Evolutionary conservation across 2,888 invertebrate species (phyloP).

Genomic region (Dasysyrphus albostriatus): DNA sequence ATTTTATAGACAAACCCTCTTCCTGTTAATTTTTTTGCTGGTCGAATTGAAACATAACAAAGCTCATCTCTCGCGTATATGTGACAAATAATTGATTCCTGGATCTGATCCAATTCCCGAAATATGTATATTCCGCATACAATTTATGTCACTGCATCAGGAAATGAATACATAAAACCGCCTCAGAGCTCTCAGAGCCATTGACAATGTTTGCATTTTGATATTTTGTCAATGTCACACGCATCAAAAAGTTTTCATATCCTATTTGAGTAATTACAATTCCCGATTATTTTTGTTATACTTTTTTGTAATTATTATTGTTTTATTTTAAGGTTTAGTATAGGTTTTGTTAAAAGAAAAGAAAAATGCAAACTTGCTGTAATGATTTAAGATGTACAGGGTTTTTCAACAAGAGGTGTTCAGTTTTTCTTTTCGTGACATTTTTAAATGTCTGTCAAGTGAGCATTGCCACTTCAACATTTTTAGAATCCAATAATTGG

Average conservation of each 20-base stretch:
- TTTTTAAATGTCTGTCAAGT: too few relatives aligned
- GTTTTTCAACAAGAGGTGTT: too few relatives aligned
- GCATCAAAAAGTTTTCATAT: slow-evolving; percentile 48
- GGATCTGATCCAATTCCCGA: slow-evolving; percentile 48
- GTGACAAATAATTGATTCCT: slow-evolving; percentile 53
- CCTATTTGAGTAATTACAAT: slow-evolving; percentile 36
- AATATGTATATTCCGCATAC: too few relatives aligned
- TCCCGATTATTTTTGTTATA: background rate
- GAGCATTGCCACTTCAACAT: too few relatives aligned
- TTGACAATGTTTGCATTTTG: slow-evolving; percentile 38
- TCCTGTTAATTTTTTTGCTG: background rate
- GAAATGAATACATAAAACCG: background rate
- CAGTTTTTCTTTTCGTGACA: too few relatives aligned
- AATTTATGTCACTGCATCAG: slow-evolving; percentile 37
- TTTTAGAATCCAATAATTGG: too few relatives aligned
- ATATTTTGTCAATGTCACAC: slow-evolving; percentile 44
- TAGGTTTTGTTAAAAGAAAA: background rate
- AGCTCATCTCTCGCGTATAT: slow-evolving; percentile 11
- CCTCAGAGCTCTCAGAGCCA: background rate
- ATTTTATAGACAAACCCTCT: slow-evolving; percentile 4
- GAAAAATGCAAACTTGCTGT: too few relatives aligned
- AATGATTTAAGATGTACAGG: too few relatives aligned
- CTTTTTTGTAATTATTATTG: background rate
- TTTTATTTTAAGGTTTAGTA: background rate
- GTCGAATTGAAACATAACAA: slow-evolving; percentile 17